Percentiles rank a stretch among this genome's conserved stretches.
phyloP scores from a whole-genome alignment of 2,888 invertebrate species.

The Drosophila gaucha region DNA sequence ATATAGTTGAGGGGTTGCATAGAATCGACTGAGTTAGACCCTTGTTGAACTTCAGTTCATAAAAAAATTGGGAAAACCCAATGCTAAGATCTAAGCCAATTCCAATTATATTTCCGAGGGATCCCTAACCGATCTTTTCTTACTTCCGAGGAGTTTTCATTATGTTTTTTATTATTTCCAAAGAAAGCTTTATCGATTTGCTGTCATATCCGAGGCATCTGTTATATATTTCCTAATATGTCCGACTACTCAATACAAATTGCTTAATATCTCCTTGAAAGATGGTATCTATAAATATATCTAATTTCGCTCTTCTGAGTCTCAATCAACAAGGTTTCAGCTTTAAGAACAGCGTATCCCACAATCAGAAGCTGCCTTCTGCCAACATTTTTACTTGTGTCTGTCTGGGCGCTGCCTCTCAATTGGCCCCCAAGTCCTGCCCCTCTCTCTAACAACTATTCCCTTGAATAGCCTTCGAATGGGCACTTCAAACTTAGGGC shows the following conservation, averaged over 20 bases:
- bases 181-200: too few species aligned
- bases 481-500: conserved; percentile 34
- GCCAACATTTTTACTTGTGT: too few species aligned
- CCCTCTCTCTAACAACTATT: not conserved
- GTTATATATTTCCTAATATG: not conserved
- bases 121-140: too few species aligned
- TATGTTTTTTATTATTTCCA: too few species aligned
- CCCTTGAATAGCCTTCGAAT: conserved; percentile 20
- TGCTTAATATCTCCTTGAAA: too few species aligned
- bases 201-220: not conserved
- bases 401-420: not conserved
- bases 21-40: not conserved
- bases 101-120: not conserved
- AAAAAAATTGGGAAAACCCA: not conserved
- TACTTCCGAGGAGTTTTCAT: too few species aligned
- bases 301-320: too few species aligned
- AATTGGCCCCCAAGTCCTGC: not conserved
- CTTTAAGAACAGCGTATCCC: not conserved
- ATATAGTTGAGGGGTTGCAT: not conserved
- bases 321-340: not conserved
- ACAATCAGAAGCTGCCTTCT: not conserved
- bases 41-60: not conserved
- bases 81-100: not conserved
- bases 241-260: not conserved
- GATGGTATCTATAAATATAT: too few species aligned